These are phyloP conservation scores for Phortica okadai DNA, from an alignment of 2,888 invertebrate genomes.

Conservation along the genomic window DNA sequence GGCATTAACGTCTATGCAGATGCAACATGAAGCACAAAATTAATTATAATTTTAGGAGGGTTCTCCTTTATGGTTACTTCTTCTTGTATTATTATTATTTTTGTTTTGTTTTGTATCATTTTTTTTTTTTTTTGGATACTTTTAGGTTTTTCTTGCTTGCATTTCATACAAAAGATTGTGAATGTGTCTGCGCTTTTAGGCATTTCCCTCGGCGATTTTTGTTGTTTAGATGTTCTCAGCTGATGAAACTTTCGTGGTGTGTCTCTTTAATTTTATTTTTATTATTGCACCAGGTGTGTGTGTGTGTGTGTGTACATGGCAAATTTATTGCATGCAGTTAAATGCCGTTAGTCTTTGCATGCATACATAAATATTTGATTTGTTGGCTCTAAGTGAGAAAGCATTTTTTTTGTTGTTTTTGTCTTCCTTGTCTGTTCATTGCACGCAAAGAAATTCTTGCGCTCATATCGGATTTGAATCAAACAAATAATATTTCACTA, in stretches of 20 bases:
- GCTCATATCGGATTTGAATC: neutral
- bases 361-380: constrained; percentile 10
- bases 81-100: neutral
- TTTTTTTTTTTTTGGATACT: neutral
- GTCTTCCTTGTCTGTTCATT: neutral
- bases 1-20: neutral
- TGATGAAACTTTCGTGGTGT: constrained; percentile 16
- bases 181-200: neutral
- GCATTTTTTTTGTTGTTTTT: neutral
- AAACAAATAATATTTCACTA: constrained; percentile 15
- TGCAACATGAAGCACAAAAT: constrained; percentile 24
- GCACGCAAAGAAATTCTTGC: constrained; percentile 16
- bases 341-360: constrained; percentile 24
- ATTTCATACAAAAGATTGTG: neutral
- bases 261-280: neutral
- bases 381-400: neutral
- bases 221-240: constrained; percentile 23
- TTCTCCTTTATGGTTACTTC: neutral
- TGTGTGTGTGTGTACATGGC: constrained; percentile 7
- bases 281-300: neutral
- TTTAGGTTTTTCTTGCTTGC: constrained; percentile 1
- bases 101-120: neutral
- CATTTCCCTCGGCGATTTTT: neutral
- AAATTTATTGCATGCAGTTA: constrained; percentile 31
- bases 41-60: constrained; percentile 18